Evolutionary conservation across 2,888 invertebrate species (phyloP).

Genomic region (Hyles lineata): DNA sequence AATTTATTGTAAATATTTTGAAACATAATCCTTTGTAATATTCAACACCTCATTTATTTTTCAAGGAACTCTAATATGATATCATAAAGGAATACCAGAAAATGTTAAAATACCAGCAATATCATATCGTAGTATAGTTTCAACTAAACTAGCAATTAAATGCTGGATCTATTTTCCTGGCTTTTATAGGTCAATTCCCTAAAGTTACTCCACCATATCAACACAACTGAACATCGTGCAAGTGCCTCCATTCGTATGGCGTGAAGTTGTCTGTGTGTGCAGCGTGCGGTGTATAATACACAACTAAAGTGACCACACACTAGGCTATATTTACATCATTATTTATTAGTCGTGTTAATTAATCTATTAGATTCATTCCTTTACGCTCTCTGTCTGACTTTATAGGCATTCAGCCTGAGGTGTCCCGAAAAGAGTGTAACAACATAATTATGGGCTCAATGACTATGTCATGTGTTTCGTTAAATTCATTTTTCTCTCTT

Average conservation of each 20-base stretch:
- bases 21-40: no score
- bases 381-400: neutral
- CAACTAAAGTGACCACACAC: conserved; percentile 30
- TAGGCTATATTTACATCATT: conserved; percentile 21
- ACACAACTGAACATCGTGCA: neutral
- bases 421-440: neutral
- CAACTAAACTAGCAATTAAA: no score
- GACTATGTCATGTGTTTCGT: no score
- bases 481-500: no score
- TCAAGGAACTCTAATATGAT: no score
- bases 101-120: no score
- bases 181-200: neutral
- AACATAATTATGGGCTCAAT: neutral
- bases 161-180: no score
- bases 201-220: neutral
- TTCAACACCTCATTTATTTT: no score
- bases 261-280: conserved; percentile 25
- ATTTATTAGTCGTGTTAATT: conserved; percentile 15
- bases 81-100: no score
- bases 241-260: neutral
- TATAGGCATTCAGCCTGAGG: neutral
- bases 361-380: neutral
- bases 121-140: no score
- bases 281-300: conserved; percentile 27
- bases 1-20: no score